phyloP scores from a whole-genome alignment of 2,797 vertebrate species.

The Nannoperca australis region DNA sequence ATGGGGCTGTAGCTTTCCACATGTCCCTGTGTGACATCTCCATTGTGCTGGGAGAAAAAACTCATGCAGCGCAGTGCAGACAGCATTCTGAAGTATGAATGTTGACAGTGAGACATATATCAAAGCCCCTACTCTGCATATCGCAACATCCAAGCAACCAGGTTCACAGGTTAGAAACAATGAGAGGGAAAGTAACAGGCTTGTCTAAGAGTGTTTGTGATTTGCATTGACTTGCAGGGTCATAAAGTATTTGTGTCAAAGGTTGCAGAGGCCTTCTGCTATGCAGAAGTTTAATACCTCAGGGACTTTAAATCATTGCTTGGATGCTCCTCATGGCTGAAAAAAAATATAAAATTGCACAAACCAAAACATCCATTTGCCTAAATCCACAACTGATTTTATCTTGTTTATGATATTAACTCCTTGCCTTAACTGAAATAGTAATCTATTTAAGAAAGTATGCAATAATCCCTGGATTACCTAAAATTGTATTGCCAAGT shows the following conservation, averaged over 20 bases:
- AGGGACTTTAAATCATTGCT: not conserved
- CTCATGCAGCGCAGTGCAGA: conserved; percentile 57
- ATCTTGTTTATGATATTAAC: not conserved
- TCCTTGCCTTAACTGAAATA: not conserved
- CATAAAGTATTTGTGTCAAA: conserved; percentile 61
- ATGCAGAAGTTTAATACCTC: conserved; percentile 5
- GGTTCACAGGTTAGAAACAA: conserved; percentile 67
- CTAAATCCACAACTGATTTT: not conserved
- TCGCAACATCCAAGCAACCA: conserved; percentile 39
- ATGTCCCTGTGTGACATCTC: conserved; percentile 76
- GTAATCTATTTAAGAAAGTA: not conserved
- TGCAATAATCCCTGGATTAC: not conserved
- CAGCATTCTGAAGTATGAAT: conserved; percentile 60
- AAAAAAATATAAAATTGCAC: not conserved
- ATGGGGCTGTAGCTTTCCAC: conserved; percentile 64
- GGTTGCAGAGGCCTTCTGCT: conserved; percentile 28
- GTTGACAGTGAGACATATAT: conserved; percentile 77
- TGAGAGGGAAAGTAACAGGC: conserved; percentile 45
- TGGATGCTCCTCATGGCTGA: not conserved
- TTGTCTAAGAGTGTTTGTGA: conserved; percentile 32
- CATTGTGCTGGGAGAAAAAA: conserved; percentile 71
- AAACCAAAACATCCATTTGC: not conserved
- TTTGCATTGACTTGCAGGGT: conserved; percentile 44
- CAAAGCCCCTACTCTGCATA: conserved; percentile 71
- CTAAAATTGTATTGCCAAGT: not conserved